Conservation (phyloP, 2,888 invertebrate genomes). For the Agrypnus murinus region DNA sequence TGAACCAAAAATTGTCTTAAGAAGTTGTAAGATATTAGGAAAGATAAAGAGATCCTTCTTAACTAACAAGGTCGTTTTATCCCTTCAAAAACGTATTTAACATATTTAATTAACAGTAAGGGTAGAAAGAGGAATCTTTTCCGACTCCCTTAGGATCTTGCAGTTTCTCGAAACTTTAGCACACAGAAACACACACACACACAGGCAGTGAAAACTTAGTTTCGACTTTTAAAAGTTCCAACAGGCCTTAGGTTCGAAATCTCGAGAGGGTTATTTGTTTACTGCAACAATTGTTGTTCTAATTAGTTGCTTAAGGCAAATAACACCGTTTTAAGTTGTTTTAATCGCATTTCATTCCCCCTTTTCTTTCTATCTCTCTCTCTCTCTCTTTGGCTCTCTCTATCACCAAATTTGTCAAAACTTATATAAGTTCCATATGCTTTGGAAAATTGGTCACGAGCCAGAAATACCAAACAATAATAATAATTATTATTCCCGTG, state of each 20-base stretch:
- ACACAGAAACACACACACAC: no score
- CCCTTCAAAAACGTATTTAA: conserved; percentile 26
- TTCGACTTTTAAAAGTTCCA: conserved; percentile 17
- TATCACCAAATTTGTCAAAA: neutral
- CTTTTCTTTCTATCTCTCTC: neutral
- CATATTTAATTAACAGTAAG: conserved; percentile 30
- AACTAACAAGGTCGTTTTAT: conserved; percentile 9
- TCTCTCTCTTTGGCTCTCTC: neutral
- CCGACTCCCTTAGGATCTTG: conserved; percentile 17
- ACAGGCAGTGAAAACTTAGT: conserved; percentile 18
- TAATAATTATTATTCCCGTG: conserved; percentile 12
- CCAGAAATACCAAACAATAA: neutral
- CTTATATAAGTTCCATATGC: neutral
- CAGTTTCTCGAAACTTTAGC: conserved; percentile 20
- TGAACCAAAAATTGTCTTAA: no score
- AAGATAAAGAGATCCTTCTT: no score
- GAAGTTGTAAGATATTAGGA: no score
- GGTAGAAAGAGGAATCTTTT: conserved; percentile 12
- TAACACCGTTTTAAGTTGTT: conserved; percentile 1
- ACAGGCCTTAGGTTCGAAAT: conserved; percentile 13
- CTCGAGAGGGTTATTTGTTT: conserved; percentile 23
- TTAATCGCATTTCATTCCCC: no score
- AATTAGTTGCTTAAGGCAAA: conserved; percentile 18
- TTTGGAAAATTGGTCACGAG: neutral
- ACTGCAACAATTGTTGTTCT: conserved; percentile 29